Base-by-base conservation (phyloP, 2,113 vertebrate genomes). In the Thomomys bottae region DNA sequence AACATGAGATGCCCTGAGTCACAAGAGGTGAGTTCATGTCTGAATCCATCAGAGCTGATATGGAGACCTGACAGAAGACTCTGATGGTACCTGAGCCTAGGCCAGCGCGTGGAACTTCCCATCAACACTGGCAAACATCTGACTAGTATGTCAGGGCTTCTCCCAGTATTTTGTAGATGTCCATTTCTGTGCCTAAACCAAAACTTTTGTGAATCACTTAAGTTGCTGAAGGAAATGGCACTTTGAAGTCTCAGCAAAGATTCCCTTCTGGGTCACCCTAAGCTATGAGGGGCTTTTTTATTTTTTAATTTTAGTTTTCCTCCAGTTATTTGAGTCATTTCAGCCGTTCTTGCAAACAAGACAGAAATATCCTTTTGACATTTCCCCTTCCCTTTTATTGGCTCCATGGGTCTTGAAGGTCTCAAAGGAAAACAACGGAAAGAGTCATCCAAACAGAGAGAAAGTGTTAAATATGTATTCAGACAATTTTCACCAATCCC, bases 291-390 rank as follows among this genome's bases (percentile, higher is more conserved):
- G 61, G 14, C 64, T 71, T 70, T 42, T 80, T 90, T 34, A 36
- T n/a, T 23, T 24, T 28, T 1, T 38, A 49, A 54, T 20, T 34
- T n/a, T 28, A 5, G 30, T 84, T 84, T 73, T 10, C 28, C 9
- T 93, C 68, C 59, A 17, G 95, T 92, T 87, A 73, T 93, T 92
- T 89, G 86, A 63, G 10, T 18, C n/a, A 95, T 96, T 96, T 88
- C 84, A 76, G 8, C 30, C 57, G 45, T 54, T 30, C 85, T 94
- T 93, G 5, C 5, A 82, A 83, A 90, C 42, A 85, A 88, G 81
- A 70, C 87, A 95, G 76, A 95, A 95, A 94, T 67, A 64, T 57
- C 26, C 89, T 75, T 91, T 57, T 86, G 57, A 83, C 78, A 70
- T 87, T 80, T 96, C 75, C 68, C 72, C 38, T 91, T 76, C 23